Conservation (phyloP, 2,888 invertebrate genomes). For the Cryptocheilus praepositus region DNA sequence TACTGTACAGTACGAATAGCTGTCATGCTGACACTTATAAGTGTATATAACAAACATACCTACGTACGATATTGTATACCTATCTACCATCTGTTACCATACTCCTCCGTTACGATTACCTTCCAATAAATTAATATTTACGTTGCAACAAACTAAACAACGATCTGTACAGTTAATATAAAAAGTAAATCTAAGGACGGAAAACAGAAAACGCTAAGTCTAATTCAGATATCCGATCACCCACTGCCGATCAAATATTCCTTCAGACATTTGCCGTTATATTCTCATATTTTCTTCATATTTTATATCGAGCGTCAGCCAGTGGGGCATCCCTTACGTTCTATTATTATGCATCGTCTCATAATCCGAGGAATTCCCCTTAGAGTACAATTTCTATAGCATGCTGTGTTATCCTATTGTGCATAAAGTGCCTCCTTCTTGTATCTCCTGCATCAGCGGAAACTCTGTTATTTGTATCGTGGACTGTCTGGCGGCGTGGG, state of each 20-base stretch:
- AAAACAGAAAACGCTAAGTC: conserved; percentile 68
- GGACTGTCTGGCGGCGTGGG: conserved; percentile 73
- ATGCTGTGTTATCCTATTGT: conserved; percentile 36
- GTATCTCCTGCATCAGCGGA: conserved; percentile 19
- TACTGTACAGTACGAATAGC: conserved; percentile 55
- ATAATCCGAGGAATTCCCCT: conserved; percentile 33
- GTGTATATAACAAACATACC: conserved; percentile 32
- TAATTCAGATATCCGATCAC: conserved; percentile 49
- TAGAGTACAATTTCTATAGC: conserved; percentile 40
- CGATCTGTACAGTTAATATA: conserved; percentile 67
- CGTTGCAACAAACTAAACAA: conserved; percentile 60
- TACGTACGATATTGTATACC: conserved; percentile 40
- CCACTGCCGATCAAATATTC: too few relatives aligned
- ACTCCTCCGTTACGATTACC: conserved; percentile 42
- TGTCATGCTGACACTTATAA: conserved; percentile 37
- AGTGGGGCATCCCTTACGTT: conserved; percentile 15
- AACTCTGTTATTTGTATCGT: conserved; percentile 67
- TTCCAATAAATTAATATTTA: conserved; percentile 56
- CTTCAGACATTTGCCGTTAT: too few relatives aligned
- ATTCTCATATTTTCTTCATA: neutral
- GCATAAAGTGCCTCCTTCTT: conserved; percentile 35
- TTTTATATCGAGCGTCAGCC: conserved; percentile 19
- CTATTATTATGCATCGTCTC: conserved; percentile 28
- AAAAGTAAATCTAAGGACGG: conserved; percentile 74
- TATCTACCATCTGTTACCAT: conserved; percentile 42